Evolutionary conservation across 2,888 invertebrate species (phyloP), one percentile per base, ranked within the genome.

Genomic region (Tiliacea citrago): DNA sequence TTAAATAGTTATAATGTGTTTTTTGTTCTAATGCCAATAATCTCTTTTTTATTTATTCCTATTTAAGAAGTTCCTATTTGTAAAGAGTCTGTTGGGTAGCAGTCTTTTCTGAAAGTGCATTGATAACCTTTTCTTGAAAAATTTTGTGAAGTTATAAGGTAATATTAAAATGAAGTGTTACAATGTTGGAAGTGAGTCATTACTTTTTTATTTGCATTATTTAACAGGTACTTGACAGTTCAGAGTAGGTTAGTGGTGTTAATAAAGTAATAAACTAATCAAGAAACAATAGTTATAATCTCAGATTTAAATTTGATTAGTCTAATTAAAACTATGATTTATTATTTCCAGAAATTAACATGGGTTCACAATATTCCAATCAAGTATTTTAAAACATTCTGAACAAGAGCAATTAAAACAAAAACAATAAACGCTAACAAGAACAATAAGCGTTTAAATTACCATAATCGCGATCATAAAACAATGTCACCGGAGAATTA

Each of bases 401-500:
- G 18, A 72, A 66, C 74, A 79, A 75, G 35, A 68, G 21, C 63
- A 75, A 75, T 82, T 83, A 85, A 69, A 73, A 85, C 61, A 21
- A 72, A 77, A 74, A 84, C 82, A 77, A 73, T 45, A 75, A 69
- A 61, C 53, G 62, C 69, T 73, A 82, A 79, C 81, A 82, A 82
- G 77, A 82, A 86, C 82, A 84, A 83, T 73, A 79, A 76, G 53
- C 68, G 77, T 69, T 85, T 77, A 78, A 83, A 88, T 84, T 81
- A 79, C 49, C 78, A 83, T 85, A 87, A 90, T 86, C 77, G 81
- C 69, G 73, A 80, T 75, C 82, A 88, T 89, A 90, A 88, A 89
- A 87, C 84, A 84, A 80, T 89, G 87, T 87, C 88, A 89, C 87
- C 85, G 84, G 86, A 87, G 88, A 88, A 90, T 86, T 83, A 92